A percentile compares a stretch with the other conserved stretches of the same genome.
Evolutionary conservation across 2,113 vertebrate species (phyloP).

Genomic region (Hystrix cristata): DNA sequence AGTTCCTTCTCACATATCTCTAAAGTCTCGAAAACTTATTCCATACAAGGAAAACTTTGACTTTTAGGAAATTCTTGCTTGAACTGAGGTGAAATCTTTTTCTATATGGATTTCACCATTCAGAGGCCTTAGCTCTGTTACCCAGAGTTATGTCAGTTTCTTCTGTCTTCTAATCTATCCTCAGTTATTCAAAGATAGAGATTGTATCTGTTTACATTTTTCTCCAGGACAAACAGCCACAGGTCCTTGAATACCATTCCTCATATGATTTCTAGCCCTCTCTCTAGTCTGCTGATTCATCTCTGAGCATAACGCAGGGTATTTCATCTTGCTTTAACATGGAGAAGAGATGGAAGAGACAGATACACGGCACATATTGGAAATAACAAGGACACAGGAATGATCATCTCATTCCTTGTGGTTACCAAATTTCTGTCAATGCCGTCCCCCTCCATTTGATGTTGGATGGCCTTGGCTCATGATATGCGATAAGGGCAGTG

Average conservation of each 20-base stretch:
- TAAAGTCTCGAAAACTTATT: background rate
- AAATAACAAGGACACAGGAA: background rate
- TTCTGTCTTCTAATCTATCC: background rate
- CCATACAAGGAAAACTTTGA: background rate
- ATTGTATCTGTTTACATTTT: background rate
- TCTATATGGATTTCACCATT: background rate
- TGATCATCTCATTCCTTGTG: background rate
- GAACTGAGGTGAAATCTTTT: background rate
- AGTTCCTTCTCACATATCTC: background rate
- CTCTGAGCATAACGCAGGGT: background rate
- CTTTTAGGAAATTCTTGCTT: no score
- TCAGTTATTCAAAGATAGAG: background rate
- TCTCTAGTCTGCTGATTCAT: background rate
- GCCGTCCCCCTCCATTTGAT: background rate
- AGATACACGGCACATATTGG: background rate
- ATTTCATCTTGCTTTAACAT: background rate
- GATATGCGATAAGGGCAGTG: background rate
- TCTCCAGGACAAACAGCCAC: background rate
- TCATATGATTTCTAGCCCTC: background rate
- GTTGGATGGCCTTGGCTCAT: background rate
- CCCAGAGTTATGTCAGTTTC: background rate
- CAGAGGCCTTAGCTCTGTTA: background rate
- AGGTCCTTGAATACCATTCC: background rate
- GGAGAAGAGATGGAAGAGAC: background rate
- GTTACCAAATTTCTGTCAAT: background rate